Conservation (phyloP, 2,888 invertebrate genomes). For the Xylophagus ater region DNA sequence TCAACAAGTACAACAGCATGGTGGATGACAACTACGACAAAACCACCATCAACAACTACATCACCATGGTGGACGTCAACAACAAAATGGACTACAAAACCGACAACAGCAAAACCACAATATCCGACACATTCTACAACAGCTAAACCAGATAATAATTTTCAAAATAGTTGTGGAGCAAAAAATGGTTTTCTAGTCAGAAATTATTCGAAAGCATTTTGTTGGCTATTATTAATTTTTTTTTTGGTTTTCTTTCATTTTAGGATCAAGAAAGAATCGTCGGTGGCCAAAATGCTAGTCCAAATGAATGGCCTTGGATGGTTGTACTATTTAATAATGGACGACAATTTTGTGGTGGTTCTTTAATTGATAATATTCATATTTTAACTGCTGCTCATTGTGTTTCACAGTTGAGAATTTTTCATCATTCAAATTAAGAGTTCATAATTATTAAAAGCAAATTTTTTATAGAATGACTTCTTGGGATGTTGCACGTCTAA, state of each 20-base stretch:
- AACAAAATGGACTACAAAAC: slow-evolving; percentile 21
- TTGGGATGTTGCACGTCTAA: slow-evolving; percentile 74
- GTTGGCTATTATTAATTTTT: slow-evolving; percentile 1
- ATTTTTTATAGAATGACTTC: slow-evolving; percentile 62
- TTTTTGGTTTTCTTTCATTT: slow-evolving; percentile 10
- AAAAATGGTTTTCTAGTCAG: slow-evolving; percentile 61
- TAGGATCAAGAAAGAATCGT: slow-evolving; percentile 73
- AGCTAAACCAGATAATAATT: slow-evolving; percentile 12
- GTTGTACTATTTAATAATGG: slow-evolving; percentile 73
- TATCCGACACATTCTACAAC: slow-evolving; percentile 14
- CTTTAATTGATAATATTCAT: slow-evolving; percentile 65
- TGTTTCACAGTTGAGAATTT: slow-evolving; percentile 64
- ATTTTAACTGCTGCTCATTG: slow-evolving; percentile 81
- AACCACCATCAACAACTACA: slow-evolving; percentile 28
- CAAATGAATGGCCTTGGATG: slow-evolving; percentile 79
- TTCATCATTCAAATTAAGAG: neutral
- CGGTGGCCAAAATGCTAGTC: slow-evolving; percentile 69
- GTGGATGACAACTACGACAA: slow-evolving; percentile 38
- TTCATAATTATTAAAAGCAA: neutral
- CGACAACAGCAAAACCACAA: slow-evolving; percentile 15
- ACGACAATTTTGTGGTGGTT: slow-evolving; percentile 81
- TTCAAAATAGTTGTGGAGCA: slow-evolving; percentile 47
- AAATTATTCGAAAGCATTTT: neutral
- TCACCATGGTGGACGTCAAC: slow-evolving; percentile 28
- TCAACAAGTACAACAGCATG: slow-evolving; percentile 24